phyloP scores from a whole-genome alignment of 1,140 invertebrate genomes.

The Drosophila grimshawi region DNA sequence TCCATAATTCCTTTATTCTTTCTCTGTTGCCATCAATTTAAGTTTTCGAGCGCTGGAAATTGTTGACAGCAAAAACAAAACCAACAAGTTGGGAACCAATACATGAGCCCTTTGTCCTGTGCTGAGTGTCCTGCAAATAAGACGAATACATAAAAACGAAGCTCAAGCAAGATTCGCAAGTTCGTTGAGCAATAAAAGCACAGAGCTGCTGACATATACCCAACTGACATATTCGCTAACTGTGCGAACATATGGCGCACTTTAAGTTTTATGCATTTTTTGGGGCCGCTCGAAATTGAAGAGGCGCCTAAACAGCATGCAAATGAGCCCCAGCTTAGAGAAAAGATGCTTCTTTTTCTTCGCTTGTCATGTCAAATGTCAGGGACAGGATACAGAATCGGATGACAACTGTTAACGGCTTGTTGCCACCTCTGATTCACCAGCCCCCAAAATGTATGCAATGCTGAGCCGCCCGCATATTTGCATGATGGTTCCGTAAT shows the following conservation, averaged over 20 bases:
- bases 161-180: not conserved
- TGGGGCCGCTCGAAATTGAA: slow-evolving; percentile 43
- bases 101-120: not conserved
- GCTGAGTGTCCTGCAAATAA: not conserved
- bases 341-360: slow-evolving; percentile 5
- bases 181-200: slow-evolving; percentile 3
- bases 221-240: not conserved
- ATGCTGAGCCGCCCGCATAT: slow-evolving; percentile 71
- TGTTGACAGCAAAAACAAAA: slow-evolving; percentile 6
- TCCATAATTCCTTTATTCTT: not conserved
- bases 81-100: not conserved
- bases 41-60: slow-evolving; percentile 11
- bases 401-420: slow-evolving; percentile 73
- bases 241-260: slow-evolving; percentile 56
- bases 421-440: slow-evolving; percentile 47
- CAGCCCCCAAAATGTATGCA: slow-evolving; percentile 56
- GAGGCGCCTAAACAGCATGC: slow-evolving; percentile 66
- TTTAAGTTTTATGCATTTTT: slow-evolving; percentile 48
- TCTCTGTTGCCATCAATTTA: slow-evolving; percentile 10
- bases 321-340: slow-evolving; percentile 51
- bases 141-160: not conserved
- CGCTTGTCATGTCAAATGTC: slow-evolving; percentile 40
- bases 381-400: slow-evolving; percentile 22
- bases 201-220: not conserved
- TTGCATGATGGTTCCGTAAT: slow-evolving; percentile 61